Percentiles rank a stretch among this genome's conserved stretches.
These are phyloP conservation scores for Ameiurus melas DNA, from an alignment of 2,113 vertebrate genomes.

Conservation along the genomic window DNA sequence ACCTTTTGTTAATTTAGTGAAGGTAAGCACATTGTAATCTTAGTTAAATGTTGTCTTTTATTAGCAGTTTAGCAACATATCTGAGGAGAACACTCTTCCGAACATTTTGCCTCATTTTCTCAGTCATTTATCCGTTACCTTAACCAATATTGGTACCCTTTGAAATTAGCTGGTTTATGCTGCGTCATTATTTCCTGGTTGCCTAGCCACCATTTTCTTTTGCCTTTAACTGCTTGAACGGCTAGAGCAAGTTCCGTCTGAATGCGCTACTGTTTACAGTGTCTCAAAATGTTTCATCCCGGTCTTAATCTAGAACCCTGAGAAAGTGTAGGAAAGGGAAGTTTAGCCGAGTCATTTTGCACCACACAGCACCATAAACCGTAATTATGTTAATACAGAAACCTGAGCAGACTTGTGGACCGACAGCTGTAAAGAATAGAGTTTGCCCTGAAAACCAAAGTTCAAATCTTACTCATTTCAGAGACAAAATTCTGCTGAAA, in stretches of 20 bases:
- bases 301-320: conserved; percentile 28
- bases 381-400: conserved; percentile 48
- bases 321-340: conserved; percentile 41
- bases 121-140: background rate
- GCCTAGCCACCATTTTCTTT: background rate
- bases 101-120: background rate
- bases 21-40: background rate
- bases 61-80: background rate
- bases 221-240: background rate
- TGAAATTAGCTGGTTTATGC: background rate
- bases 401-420: conserved; percentile 47
- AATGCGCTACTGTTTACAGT: background rate
- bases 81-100: background rate
- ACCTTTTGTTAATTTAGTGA: background rate
- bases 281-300: conserved; percentile 29
- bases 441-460: background rate
- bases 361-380: background rate
- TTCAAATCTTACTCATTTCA: conserved; percentile 26
- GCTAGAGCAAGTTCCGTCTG: background rate
- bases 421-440: conserved; percentile 5
- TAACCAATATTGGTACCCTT: background rate
- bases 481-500: conserved; percentile 31
- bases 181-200: background rate
- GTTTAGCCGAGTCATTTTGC: conserved; percentile 27
- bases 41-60: background rate